Percentiles rank a stretch among this genome's conserved stretches.
phyloP scores from a whole-genome alignment of 2,888 invertebrate genomes.

The Allacma fusca region DNA sequence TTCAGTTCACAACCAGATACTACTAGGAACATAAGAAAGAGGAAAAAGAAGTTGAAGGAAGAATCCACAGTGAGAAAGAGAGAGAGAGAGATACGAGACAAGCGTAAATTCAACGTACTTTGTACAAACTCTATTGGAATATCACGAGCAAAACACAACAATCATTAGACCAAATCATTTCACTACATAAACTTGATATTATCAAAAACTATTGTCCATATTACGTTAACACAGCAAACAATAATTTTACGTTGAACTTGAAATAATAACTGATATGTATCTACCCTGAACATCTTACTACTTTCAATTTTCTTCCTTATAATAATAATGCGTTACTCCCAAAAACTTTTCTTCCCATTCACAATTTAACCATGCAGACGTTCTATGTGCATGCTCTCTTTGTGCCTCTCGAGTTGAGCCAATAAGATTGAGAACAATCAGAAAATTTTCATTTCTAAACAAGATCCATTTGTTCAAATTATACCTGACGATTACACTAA shows the following conservation, averaged over 20 bases:
- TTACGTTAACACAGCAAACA: conserved; percentile 9
- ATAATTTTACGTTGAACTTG: conserved; percentile 20
- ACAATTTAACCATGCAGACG: no score
- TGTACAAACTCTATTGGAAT: background rate
- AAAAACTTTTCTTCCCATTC: background rate
- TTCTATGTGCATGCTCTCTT: no score
- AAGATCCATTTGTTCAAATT: conserved; percentile 7
- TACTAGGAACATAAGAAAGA: background rate
- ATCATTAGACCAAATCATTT: conserved; percentile 33
- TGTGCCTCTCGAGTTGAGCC: no score
- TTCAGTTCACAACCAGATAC: background rate
- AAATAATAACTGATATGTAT: conserved; percentile 16
- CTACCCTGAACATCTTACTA: background rate
- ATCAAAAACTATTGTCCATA: conserved; percentile 1
- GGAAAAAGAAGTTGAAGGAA: background rate
- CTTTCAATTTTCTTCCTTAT: conserved; percentile 16
- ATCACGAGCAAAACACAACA: conserved; percentile 11
- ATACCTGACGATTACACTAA: background rate
- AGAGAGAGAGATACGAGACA: background rate
- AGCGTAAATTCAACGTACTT: no score
- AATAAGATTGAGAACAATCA: conserved; percentile 2
- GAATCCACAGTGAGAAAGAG: background rate
- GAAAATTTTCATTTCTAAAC: conserved; percentile 11
- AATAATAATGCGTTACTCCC: background rate
- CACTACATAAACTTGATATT: conserved; percentile 16